Evolutionary conservation across 2,113 vertebrate genomes (phyloP), one percentile per base, ranked within the genome.

Genomic region (Triplophysa tibetana): DNA sequence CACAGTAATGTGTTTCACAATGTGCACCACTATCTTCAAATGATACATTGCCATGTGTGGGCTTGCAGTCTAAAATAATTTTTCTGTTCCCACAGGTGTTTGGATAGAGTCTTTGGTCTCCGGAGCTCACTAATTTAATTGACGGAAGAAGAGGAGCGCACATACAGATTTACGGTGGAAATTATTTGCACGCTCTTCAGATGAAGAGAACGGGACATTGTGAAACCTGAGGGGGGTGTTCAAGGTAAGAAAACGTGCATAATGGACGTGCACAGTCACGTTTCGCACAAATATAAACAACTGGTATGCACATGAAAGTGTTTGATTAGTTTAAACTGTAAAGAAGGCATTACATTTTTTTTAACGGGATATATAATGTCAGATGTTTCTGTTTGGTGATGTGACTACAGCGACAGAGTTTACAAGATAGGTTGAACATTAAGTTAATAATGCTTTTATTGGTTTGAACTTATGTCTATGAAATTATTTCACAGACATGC

Each of bases 151-250:
- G 70, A 81, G 63, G 23, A 19, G 63, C 60, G 11, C 29, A 65
- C 17, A 13, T 24, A 4, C 38, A 19, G 21, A 68, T 56, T 60
- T 43, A 50, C 45, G 33, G 62, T 69, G 77, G 65, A 83, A 63
- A 79, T 84, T 74, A 82, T 79, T 56, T 67, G 61, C 81, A 73
- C 45, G 50, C 19, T 50, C 85, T 82, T 80, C 85, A 78, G 70
- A 85, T 87, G 83, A 77, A 82, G 83, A 80, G 82, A 81, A 77
- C 61, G 50, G 61, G 64, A 70, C 73, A 78, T 75, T 83, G 17
- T 87, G 83, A 87, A 86, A 83, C 86, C 88, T 82, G 85, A 77
- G 86, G 88, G 83, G 80, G 83, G 81, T 75, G 33, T 84, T 85
- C 65, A 64, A 87, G 86, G 88, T 88, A 87, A 80, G 76, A 29